Evolutionary conservation across 1,140 invertebrate species (phyloP).

Genomic region (Euwallacea similis): DNA sequence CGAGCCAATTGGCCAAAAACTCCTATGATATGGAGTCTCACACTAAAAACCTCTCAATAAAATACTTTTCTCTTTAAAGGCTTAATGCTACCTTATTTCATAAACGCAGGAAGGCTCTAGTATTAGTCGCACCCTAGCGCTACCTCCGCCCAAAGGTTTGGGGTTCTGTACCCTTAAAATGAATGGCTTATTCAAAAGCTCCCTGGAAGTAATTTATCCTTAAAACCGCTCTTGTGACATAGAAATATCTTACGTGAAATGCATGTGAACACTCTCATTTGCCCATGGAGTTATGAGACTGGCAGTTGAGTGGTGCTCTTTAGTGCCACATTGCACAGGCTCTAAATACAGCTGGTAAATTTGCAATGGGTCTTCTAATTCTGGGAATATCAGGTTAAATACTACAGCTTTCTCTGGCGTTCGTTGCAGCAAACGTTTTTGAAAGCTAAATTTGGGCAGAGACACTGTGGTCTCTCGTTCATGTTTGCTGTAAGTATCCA

Average conservation of each 20-base stretch:
- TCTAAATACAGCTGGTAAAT: slow-evolving; percentile 62
- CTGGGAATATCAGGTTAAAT: slow-evolving; percentile 62
- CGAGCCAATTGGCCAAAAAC: slow-evolving; percentile 52
- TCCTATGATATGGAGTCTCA: slow-evolving; percentile 47
- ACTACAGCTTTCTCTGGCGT: slow-evolving; percentile 60
- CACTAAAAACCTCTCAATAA: slow-evolving; percentile 45
- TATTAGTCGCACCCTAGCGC: slow-evolving; percentile 57
- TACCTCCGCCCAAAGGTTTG: slow-evolving; percentile 50
- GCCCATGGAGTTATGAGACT: slow-evolving; percentile 67
- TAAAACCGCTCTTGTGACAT: neutral
- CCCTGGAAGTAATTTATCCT: neutral
- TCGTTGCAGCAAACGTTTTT: slow-evolving; percentile 51
- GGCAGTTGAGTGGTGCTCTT: slow-evolving; percentile 60
- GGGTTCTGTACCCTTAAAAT: slow-evolving; percentile 57
- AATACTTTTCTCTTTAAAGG: neutral
- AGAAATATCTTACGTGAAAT: slow-evolving; percentile 59
- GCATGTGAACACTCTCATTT: slow-evolving; percentile 62
- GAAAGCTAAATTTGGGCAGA: slow-evolving; percentile 56
- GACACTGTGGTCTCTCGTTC: slow-evolving; percentile 60
- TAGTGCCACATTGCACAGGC: slow-evolving; percentile 54
- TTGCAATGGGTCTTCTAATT: slow-evolving; percentile 62
- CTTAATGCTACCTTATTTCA: slow-evolving; percentile 55
- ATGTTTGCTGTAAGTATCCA: slow-evolving; percentile 64
- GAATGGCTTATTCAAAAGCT: slow-evolving; percentile 53
- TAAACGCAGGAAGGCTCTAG: slow-evolving; percentile 64